A percentile compares a stretch with the other conserved stretches of the same genome.
Evolutionary conservation across 2,113 vertebrate species (phyloP).

Genomic region (Gavia stellata): DNA sequence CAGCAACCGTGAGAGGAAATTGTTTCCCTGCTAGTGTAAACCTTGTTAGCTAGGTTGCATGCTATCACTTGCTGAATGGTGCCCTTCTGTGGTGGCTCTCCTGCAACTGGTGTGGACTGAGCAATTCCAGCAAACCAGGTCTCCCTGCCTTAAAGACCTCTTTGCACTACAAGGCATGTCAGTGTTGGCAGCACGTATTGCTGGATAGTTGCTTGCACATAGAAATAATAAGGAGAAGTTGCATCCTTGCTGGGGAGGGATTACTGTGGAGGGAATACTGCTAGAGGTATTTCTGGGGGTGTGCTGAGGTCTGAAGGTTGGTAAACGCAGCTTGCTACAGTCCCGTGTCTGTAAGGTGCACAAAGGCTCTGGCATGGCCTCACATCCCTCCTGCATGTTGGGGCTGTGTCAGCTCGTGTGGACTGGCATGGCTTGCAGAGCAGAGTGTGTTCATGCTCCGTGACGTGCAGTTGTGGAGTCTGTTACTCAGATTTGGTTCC

Average conservation of each 20-base stretch:
- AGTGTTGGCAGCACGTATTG: background rate
- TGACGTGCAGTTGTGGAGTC: background rate
- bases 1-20: background rate
- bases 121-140: background rate
- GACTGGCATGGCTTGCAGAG: background rate
- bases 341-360: background rate
- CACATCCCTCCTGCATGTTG: accelerated
- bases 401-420: background rate
- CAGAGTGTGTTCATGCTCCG: accelerated
- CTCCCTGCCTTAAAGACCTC: background rate
- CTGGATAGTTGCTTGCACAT: background rate
- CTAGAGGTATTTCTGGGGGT: background rate
- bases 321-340: background rate
- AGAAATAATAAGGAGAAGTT: background rate
- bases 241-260: background rate
- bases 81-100: background rate
- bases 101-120: background rate
- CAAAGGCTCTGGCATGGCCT: background rate
- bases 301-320: background rate
- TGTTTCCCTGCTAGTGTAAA: background rate
- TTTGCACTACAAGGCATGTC: background rate
- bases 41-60: background rate
- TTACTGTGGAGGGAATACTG: background rate
- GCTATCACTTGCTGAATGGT: background rate
- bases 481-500: background rate